phyloP scores from a whole-genome alignment of 2,888 invertebrate species.

The Cheilosia vulpina region DNA sequence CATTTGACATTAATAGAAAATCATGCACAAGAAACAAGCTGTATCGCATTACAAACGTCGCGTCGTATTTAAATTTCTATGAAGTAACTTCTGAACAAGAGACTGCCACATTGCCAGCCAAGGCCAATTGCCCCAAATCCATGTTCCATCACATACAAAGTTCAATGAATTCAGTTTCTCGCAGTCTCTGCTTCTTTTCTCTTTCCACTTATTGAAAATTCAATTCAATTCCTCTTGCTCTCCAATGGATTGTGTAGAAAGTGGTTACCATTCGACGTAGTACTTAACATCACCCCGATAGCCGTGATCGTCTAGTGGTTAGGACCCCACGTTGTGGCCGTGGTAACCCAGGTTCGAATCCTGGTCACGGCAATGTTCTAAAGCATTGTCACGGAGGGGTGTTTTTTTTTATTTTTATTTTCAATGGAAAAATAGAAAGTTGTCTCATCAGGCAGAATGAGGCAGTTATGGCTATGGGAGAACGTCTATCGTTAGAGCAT shows the following conservation, averaged over 20 bases:
- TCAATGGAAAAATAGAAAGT: background rate
- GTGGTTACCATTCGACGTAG: background rate
- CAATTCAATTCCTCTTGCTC: background rate
- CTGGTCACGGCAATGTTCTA: slow-evolving; percentile 81
- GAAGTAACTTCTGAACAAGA: no score
- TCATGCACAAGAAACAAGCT: no score
- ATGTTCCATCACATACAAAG: no score
- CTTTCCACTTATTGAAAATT: background rate
- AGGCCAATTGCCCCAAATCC: no score
- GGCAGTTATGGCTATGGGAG: no score
- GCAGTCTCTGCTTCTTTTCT: background rate
- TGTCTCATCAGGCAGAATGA: no score
- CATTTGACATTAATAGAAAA: no score
- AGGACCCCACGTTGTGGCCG: slow-evolving; percentile 82
- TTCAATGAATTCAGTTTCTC: no score
- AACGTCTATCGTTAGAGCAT: no score
- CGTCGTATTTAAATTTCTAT: no score
- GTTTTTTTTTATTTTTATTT: background rate
- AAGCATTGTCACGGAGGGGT: slow-evolving; percentile 74
- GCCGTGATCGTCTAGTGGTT: slow-evolving; percentile 82
- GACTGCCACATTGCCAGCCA: no score
- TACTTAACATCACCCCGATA: slow-evolving; percentile 70
- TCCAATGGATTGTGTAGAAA: background rate
- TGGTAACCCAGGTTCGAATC: slow-evolving; percentile 82
- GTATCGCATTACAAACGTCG: no score